Base-by-base conservation (phyloP, 2,113 vertebrate species). In the Antennarius striatus region DNA sequence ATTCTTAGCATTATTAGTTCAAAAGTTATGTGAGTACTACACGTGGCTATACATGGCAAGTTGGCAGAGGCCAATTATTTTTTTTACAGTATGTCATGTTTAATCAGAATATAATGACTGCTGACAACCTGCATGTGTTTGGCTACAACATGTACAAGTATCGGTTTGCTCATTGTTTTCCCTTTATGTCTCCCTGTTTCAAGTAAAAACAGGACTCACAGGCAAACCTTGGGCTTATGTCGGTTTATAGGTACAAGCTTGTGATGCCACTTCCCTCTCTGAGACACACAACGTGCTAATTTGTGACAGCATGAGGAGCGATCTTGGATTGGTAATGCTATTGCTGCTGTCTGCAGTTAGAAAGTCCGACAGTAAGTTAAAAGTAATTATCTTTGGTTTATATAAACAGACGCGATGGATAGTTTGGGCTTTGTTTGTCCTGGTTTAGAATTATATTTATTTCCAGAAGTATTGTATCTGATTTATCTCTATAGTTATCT, bases 101-200 rank as follows among this genome's bases (percentile, higher is more conserved):
- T 45, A 2, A 29, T 30, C n/a, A 28, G n/a, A 46, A 16, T 60
- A 42, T 36, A 45, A 30, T 10, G 51, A 45, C 42, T 4, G 29
- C 8, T 0, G 52, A 4, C 14, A 10, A n/a, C 47, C 51, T 12
- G 12, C 15, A 43, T 62, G 36, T 70, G 28, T 70, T 22, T 11
- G 6, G 15, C 15, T 51, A 22, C 15, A 74, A 63, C 63, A n/a
- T 22, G 46, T 52, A 73, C 59, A 68, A 72, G 72, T 68, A 58
- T 66, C 42, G 40, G 69, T 73, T 53, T 64, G 39, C 47, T 56
- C 13, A 1, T 45, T 87, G 81, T 91, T 91, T 85, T 71, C 71
- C 83, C 83, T 63, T 64, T 64, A 81, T 80, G 36, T 56, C 59
- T 39, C 4, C 12, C 56, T 92, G 86, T 91, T 88, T 87, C 22